Base-by-base conservation (phyloP, 2,888 invertebrate genomes). In the Drosophila koepferae region DNA sequence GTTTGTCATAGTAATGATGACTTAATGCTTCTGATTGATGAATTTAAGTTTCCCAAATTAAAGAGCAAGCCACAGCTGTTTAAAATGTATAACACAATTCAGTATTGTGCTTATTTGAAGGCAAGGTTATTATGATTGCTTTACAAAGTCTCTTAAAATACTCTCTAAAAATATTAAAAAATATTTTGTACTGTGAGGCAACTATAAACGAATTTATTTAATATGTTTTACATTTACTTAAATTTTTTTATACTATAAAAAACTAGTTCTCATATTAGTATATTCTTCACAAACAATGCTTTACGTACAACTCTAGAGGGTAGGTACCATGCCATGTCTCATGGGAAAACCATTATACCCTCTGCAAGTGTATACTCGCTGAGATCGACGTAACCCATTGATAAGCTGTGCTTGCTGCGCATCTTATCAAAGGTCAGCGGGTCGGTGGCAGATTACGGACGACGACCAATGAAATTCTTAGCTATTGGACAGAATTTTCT, bases 341-440 rank as follows among this genome's bases (percentile, higher is more conserved):
- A 2, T 40, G 34, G n/a, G n/a, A 23, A 20, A 63, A 4, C 34
- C 36, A 16, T n/a, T 28, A 10, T 20, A 10, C 28, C 20, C 56
- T 28, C 43, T 48, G 61, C 20, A 28, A 56, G 66, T 3, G 75
- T 59, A 41, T 58, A 73, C 10, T 65, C 63, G 58, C 64, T 66
- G 43, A 43, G 49, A 49, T 43, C 44, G 59, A 65, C 66, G 70
- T 83, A 86, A 74, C 79, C 82, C 85, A 85, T 79, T 82, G 88
- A 84, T 84, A 77, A 80, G 79, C 60, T 65, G 56, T 20, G 34
- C 41, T 43, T 49, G 38, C 23, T 23, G 18, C 46, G 41, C n/a
- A 16, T 54, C 78, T 80, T 79, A 80, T 79, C 78, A 55, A 51
- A 54, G 81, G 60, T 81, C 81, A 72, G 40, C 54, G 72, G 88